Evolutionary conservation across 2,113 vertebrate genomes (phyloP).

Genomic region (Cyprinodon tularosa): DNA sequence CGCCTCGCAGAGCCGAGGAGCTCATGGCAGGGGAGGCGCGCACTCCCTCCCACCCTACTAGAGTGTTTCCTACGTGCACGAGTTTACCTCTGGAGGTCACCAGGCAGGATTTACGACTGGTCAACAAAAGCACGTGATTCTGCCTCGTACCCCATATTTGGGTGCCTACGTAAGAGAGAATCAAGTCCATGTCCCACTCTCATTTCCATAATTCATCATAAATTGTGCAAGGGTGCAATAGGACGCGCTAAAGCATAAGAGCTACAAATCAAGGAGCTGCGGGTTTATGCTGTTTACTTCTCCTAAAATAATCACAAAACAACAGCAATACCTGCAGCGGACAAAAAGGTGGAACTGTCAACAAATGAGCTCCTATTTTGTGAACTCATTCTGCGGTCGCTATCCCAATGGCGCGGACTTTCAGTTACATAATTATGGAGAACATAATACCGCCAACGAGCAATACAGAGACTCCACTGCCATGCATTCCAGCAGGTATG

Average conservation of each 20-base stretch:
- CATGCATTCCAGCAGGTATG: conserved; percentile 99
- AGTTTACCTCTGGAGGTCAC: conserved; percentile 99
- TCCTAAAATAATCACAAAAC: conserved; percentile 50
- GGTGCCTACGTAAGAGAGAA: conserved; percentile 99
- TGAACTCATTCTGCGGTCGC: conserved; percentile 99
- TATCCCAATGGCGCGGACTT: conserved; percentile 99
- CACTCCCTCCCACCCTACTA: conserved; percentile 85
- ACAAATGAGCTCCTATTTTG: conserved; percentile 99
- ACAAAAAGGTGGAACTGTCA: conserved; percentile 82
- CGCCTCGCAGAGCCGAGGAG: conserved; percentile 66
- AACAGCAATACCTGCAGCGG: conserved; percentile 78
- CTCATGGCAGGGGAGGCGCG: conserved; percentile 76
- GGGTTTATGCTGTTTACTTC: conserved; percentile 79
- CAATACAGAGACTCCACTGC: conserved; percentile 95
- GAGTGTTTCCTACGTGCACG: conserved; percentile 89
- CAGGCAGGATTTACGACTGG: conserved; percentile 99
- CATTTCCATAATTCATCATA: conserved; percentile 99
- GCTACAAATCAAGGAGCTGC: conserved; percentile 98
- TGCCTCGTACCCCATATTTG: conserved; percentile 99
- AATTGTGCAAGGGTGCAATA: conserved; percentile 99
- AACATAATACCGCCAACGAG: conserved; percentile 94
- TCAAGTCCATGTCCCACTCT: conserved; percentile 99
- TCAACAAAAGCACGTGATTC: conserved; percentile 99
- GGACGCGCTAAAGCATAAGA: conserved; percentile 98
- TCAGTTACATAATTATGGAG: conserved; percentile 99